Conservation (phyloP, 2,797 vertebrate genomes). For the Hemibagrus guttatus region DNA sequence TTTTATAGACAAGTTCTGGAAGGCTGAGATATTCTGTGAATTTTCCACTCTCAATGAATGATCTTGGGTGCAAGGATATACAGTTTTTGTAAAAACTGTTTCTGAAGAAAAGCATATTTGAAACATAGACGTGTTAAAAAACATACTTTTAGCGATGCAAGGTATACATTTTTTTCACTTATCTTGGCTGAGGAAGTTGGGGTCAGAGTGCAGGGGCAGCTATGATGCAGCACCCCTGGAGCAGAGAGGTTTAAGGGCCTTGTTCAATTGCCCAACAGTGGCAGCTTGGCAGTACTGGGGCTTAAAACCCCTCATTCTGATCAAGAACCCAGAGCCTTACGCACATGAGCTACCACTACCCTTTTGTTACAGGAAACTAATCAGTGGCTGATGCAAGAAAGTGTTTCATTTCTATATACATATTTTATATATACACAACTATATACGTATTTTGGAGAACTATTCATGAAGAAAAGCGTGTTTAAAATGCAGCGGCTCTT, state of each 20-base stretch:
- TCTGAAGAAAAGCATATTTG: not conserved
- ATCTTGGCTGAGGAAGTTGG: too few species aligned
- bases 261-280: too few species aligned
- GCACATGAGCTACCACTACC: too few species aligned
- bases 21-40: not conserved
- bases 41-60: not conserved
- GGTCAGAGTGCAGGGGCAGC: too few species aligned
- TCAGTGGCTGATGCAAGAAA: not conserved
- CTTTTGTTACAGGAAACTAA: conserved; percentile 3
- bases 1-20: not conserved
- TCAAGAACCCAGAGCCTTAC: too few species aligned
- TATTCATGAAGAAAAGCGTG: too few species aligned
- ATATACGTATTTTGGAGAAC: too few species aligned
- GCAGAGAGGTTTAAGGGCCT: not conserved
- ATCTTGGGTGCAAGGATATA: not conserved
- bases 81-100: not conserved
- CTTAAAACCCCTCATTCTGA: too few species aligned
- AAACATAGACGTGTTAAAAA: not conserved
- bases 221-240: too few species aligned
- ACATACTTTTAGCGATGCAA: not conserved
- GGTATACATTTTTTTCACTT: not conserved
- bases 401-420: not conserved
- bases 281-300: too few species aligned
- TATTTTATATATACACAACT: too few species aligned
- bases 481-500: too few species aligned